Evolutionary conservation across 2,113 vertebrate genomes (phyloP).

Genomic region (Nibea albiflora): DNA sequence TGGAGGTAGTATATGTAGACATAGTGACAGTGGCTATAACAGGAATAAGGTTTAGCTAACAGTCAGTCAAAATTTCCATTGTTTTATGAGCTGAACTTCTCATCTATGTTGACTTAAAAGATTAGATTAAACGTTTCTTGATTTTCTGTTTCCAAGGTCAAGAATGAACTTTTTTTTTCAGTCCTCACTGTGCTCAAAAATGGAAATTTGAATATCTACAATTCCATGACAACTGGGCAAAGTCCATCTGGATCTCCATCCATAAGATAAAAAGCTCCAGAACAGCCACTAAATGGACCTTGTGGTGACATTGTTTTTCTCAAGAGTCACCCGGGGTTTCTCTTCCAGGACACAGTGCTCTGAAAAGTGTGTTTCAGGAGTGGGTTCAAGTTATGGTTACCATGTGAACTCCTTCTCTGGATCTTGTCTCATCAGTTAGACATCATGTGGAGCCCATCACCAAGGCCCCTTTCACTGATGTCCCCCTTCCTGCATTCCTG

Average conservation of each 20-base stretch:
- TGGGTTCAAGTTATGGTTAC: constrained; percentile 2
- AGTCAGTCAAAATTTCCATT: neutral
- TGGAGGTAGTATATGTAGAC: no score
- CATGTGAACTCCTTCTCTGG: neutral
- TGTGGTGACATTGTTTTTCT: neutral
- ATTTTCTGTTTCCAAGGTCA: neutral
- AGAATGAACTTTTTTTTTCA: neutral
- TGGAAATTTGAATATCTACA: neutral
- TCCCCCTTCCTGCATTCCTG: constrained; percentile 62
- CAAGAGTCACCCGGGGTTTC: neutral
- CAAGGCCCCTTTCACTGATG: constrained; percentile 51
- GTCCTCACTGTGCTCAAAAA: neutral
- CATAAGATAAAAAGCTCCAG: neutral
- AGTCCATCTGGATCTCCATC: neutral
- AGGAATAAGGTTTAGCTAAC: neutral
- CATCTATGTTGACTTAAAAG: neutral
- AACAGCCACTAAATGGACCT: neutral
- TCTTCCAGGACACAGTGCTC: neutral
- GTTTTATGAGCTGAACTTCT: neutral
- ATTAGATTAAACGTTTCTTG: neutral
- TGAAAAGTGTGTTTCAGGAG: neutral
- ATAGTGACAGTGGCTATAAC: neutral
- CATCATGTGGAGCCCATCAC: constrained; percentile 55
- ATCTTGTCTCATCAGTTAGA: constrained; percentile 17
- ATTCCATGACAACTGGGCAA: neutral